Percentiles rank a stretch among this genome's conserved stretches.
phyloP scores from a whole-genome alignment of 2,113 vertebrate species.

The Panthera uncia region DNA sequence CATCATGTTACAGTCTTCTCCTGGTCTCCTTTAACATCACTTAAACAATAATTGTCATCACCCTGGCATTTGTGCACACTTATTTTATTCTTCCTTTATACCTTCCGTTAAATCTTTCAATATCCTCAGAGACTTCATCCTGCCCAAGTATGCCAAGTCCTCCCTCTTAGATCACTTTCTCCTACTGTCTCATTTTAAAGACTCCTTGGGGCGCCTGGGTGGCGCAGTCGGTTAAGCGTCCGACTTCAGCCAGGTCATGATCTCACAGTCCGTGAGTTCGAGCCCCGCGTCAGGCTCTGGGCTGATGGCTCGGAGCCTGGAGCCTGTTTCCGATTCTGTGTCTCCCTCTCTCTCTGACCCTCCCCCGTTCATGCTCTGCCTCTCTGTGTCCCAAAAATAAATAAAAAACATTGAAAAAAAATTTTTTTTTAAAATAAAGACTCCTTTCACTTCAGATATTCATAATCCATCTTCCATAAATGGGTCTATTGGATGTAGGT shows the following conservation, averaged over 20 bases:
- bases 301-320: too few relatives aligned
- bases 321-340: too few relatives aligned
- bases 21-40: neutral
- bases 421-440: too few relatives aligned
- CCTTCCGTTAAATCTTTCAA: neutral
- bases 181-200: neutral
- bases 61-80: neutral
- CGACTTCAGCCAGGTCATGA: too few relatives aligned
- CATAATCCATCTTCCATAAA: neutral
- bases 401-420: too few relatives aligned
- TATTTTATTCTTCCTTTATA: neutral
- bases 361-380: too few relatives aligned
- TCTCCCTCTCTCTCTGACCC: too few relatives aligned
- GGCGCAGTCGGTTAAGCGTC: too few relatives aligned
- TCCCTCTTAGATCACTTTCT: neutral
- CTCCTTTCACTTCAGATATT: neutral
- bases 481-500: neutral
- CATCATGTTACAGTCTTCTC: neutral
- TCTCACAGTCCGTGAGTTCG: too few relatives aligned
- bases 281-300: too few relatives aligned
- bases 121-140: neutral
- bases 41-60: neutral
- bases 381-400: too few relatives aligned
- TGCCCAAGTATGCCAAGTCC: neutral
- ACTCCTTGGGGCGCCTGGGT: too few relatives aligned